A percentile compares a stretch with the other conserved stretches of the same genome.
phyloP scores from a whole-genome alignment of 2,797 vertebrate genomes.

The Myotis vivesi region DNA sequence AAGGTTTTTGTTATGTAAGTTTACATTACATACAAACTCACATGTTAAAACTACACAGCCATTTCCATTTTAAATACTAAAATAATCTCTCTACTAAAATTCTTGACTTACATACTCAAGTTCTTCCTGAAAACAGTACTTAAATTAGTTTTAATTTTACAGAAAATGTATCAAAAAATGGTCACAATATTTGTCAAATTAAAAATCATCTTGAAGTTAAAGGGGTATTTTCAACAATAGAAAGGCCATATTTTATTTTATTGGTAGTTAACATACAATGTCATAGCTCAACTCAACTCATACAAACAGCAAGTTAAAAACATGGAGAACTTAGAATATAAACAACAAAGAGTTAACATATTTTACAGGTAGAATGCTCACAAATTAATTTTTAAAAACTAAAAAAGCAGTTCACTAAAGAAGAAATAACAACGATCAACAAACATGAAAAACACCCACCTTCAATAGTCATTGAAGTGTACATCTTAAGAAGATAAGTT shows the following conservation, averaged over 20 bases:
- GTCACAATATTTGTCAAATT: constrained; percentile 14
- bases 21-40: not conserved
- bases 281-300: not conserved
- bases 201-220: constrained; percentile 28
- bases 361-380: not conserved
- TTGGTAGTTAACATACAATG: not conserved
- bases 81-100: constrained; percentile 34
- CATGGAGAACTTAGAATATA: constrained; percentile 11
- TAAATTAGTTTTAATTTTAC: constrained; percentile 43
- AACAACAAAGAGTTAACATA: not conserved
- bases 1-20: not conserved
- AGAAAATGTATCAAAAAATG: constrained; percentile 48
- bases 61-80: constrained; percentile 49
- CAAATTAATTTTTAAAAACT: not conserved
- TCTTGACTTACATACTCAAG: not conserved
- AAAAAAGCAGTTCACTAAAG: constrained; percentile 39
- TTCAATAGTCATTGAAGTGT: not conserved
- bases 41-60: constrained; percentile 32
- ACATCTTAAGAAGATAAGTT: constrained; percentile 24
- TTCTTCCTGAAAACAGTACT: constrained; percentile 35
- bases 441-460: not conserved
- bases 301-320: constrained; percentile 37
- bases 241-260: constrained; percentile 40
- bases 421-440: constrained; percentile 22
- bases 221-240: not conserved